Conservation (phyloP, 1,140 invertebrate genomes). For the Druon quercuslanigerum region DNA sequence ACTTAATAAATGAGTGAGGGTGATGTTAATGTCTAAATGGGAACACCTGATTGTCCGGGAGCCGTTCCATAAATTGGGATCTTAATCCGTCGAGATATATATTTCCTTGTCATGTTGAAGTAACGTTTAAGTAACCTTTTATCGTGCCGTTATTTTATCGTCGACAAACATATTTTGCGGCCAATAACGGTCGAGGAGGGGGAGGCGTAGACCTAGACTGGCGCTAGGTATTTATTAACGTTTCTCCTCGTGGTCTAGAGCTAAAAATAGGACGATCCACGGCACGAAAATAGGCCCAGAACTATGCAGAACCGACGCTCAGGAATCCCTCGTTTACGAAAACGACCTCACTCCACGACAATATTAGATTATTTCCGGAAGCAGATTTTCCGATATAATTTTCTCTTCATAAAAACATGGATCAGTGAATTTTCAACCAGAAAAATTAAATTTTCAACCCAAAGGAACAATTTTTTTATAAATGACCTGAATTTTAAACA, state of each 20-base stretch:
- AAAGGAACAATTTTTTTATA: too few relatives aligned
- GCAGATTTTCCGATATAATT: background rate
- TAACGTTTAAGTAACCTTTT: constrained; percentile 20
- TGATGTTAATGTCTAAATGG: background rate
- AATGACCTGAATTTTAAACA: too few relatives aligned
- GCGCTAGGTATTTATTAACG: constrained; percentile 48
- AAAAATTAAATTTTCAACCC: too few relatives aligned
- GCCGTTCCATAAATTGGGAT: background rate
- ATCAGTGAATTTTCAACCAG: too few relatives aligned
- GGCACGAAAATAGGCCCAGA: constrained; percentile 48
- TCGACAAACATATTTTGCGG: constrained; percentile 23
- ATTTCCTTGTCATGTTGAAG: background rate
- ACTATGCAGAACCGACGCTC: constrained; percentile 38
- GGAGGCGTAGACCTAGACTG: constrained; percentile 31
- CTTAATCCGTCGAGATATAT: constrained; percentile 20
- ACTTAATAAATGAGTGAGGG: too few relatives aligned
- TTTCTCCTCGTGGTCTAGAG: constrained; percentile 40
- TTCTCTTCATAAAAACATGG: background rate
- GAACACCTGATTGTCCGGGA: background rate
- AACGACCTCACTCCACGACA: constrained; percentile 6
- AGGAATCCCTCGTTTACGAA: constrained; percentile 40
- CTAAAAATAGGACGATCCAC: constrained; percentile 46
- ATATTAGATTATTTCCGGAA: constrained; percentile 10
- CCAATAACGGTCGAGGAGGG: constrained; percentile 7
- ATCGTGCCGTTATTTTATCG: constrained; percentile 18